phyloP scores from a whole-genome alignment of 2,113 vertebrate genomes.

The Nematolebias whitei region DNA sequence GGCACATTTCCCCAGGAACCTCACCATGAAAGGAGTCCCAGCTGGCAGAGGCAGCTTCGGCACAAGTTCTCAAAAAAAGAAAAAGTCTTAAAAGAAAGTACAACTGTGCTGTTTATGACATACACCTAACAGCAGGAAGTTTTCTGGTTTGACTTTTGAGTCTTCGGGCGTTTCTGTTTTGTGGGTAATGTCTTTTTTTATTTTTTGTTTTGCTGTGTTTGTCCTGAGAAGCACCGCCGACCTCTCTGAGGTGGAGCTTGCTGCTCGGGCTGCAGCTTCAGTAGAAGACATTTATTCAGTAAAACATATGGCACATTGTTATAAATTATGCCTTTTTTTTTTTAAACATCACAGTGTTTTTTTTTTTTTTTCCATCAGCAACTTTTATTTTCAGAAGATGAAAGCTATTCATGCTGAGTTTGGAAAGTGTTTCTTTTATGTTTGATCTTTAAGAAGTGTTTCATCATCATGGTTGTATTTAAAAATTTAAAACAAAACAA shows the following conservation, averaged over 20 bases:
- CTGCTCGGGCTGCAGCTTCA: neutral
- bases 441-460: conserved; percentile 1
- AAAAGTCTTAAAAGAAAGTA: neutral
- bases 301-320: neutral
- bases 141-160: neutral
- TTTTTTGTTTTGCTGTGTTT: too few relatives aligned
- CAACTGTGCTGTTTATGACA: neutral
- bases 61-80: neutral
- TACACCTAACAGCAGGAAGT: neutral
- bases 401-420: neutral
- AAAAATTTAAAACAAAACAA: neutral
- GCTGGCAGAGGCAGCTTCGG: neutral
- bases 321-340: neutral
- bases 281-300: neutral
- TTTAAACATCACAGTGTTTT: neutral
- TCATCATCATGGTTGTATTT: neutral
- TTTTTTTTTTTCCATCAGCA: too few relatives aligned
- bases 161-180: neutral
- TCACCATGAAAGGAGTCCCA: neutral
- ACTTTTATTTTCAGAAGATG: conserved; percentile 12
- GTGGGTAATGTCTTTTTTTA: neutral
- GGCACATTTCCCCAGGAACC: neutral
- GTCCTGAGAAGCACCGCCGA: neutral
- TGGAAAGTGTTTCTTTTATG: conserved; percentile 12
- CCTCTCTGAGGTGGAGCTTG: neutral